Base-by-base conservation (phyloP, 2,888 invertebrate genomes). In the Barypeithes pellucidus region DNA sequence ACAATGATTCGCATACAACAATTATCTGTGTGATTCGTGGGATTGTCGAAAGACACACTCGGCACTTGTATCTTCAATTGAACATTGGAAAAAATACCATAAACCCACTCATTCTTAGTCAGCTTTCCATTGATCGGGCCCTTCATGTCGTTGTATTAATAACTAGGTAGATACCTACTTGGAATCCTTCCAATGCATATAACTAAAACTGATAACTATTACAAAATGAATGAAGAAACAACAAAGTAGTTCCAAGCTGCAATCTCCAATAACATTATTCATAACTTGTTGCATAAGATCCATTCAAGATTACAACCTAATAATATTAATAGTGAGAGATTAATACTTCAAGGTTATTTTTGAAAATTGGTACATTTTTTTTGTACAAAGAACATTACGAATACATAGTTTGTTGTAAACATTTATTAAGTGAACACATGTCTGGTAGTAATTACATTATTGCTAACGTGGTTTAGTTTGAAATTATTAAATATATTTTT, bases 261-360 rank as follows among this genome's bases (percentile, higher is more conserved):
- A 29, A 29, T 54, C 52, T 29, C 18, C 8, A 54, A 29, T 14
- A 54, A 1, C 24, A 7, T 29, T 52, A 18, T 52, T 29, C 52
- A 14, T 14, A 14, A 14, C 18, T 14, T 2, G 14, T 54, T 54
- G 24, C 24, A 29, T 8, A 24, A 52, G 18, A 24, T 14, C 52
- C 0, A 29, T 4, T 29, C 14, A 29, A 54, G 52, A 54, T 3
- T 50, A 20, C 22, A 50, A 50, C n/a, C 22, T 22, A 50, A 50
- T 22, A 50, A 50, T 50, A 50, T 22, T 50, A 50, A 50, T 50
- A n/a, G 22, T n/a, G 29, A 29, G 12, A 50, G 22, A 50, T 24
- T 50, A 22, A 3, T 9, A 18, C 39, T 39, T 39, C 39, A 47
- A 47, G 47, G 47, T 20, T 18, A 47, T 5, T 11, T 20, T 3